These are phyloP conservation scores for Eueides isabella DNA, from an alignment of 1,140 invertebrate species.

Conservation along the genomic window DNA sequence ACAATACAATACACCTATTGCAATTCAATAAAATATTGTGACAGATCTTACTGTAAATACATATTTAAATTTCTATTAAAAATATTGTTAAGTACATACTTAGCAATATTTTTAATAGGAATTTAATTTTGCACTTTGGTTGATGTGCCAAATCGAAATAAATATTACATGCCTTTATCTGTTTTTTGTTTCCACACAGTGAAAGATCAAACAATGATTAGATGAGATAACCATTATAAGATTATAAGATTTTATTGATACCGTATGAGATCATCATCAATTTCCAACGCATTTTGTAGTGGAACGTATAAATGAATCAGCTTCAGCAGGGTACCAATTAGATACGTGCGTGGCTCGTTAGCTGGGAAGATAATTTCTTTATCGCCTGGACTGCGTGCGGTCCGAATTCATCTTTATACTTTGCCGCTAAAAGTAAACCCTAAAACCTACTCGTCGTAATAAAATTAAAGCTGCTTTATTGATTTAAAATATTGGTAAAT, in stretches of 20 bases:
- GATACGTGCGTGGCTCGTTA: constrained; percentile 64
- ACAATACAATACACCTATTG: no score
- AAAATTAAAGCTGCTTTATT: background rate
- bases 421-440: constrained; percentile 25
- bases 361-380: constrained; percentile 74
- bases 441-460: background rate
- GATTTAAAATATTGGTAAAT: background rate
- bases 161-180: no score
- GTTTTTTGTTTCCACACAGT: background rate
- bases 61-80: no score
- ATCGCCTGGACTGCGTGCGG: constrained; percentile 64
- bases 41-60: no score
- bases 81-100: no score
- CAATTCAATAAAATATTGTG: no score
- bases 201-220: background rate
- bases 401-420: constrained; percentile 23
- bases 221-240: constrained; percentile 9
- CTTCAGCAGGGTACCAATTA: constrained; percentile 69
- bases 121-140: no score
- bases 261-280: constrained; percentile 45
- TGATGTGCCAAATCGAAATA: no score
- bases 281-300: constrained; percentile 45
- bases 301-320: constrained; percentile 52
- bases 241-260: constrained; percentile 41
- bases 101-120: no score